phyloP scores from a whole-genome alignment of 2,113 vertebrate genomes.

The Aspidoscelis tigris region DNA sequence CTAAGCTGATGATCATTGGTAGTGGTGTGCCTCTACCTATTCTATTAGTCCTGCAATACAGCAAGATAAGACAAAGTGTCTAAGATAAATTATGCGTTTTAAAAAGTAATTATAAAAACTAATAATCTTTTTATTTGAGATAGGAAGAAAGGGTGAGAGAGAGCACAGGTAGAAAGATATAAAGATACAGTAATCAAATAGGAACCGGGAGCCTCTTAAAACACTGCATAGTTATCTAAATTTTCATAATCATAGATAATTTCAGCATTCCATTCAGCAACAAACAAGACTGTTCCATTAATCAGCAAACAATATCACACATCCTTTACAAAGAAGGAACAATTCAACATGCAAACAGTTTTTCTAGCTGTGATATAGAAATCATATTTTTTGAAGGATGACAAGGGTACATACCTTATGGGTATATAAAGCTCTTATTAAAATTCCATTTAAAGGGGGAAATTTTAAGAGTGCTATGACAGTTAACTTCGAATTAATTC shows the following conservation, averaged over 20 bases:
- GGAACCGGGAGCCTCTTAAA: conserved; percentile 22
- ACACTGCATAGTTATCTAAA: conserved; percentile 22
- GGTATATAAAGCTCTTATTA: conserved; percentile 19
- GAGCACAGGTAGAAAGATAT: no score
- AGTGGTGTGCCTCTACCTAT: neutral
- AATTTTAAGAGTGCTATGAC: conserved; percentile 2
- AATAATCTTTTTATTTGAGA: conserved; percentile 30
- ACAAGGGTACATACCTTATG: conserved; percentile 25
- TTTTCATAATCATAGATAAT: neutral
- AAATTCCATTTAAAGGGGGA: conserved; percentile 10
- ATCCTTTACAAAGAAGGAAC: neutral
- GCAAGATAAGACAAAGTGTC: conserved; percentile 36
- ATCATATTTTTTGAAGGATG: neutral
- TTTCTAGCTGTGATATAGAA: conserved; percentile 18
- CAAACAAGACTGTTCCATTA: no score
- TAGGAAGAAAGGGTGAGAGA: neutral
- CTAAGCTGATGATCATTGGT: neutral
- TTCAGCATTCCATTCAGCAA: neutral
- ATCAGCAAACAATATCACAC: neutral
- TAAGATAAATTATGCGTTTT: conserved; percentile 67
- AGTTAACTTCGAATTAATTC: conserved; percentile 20
- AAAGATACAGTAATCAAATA: conserved; percentile 11
- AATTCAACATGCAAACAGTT: conserved; percentile 12
- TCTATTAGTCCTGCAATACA: neutral
- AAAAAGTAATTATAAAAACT: conserved; percentile 64